Evolutionary conservation across 2,113 vertebrate genomes (phyloP).

Genomic region (Megaptera novaeangliae): DNA sequence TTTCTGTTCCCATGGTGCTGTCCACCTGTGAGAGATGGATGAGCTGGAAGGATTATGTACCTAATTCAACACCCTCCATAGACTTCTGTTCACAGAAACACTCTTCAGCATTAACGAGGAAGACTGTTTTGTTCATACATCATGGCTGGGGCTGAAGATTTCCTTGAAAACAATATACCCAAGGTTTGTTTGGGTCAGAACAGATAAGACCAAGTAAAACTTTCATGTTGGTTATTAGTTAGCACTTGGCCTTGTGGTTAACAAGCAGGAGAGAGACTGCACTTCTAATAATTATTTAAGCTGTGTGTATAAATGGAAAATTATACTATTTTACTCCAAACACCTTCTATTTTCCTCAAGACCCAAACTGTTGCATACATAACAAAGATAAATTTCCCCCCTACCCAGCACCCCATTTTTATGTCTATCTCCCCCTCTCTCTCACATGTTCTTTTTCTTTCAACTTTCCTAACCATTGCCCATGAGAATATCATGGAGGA

Average conservation of each 20-base stretch:
- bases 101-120: not conserved
- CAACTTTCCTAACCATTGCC: not conserved
- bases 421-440: not conserved
- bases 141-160: not conserved
- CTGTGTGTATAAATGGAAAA: not conserved
- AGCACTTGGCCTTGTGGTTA: not conserved
- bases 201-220: not conserved
- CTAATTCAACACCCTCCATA: not conserved
- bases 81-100: not conserved
- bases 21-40: not conserved
- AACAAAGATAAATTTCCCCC: not conserved
- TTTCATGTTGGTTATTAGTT: not conserved
- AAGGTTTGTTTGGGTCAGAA: not conserved
- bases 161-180: not conserved
- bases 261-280: not conserved
- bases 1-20: not conserved
- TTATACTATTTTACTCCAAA: not conserved
- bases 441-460: not conserved
- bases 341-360: not conserved
- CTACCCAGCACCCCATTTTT: not conserved
- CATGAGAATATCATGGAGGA: not conserved
- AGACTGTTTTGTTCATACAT: not conserved
- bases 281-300: not conserved
- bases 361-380: not conserved
- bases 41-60: not conserved